Evolutionary conservation across 2,113 vertebrate species (phyloP), one percentile per base, ranked within the genome.

Genomic region (Ia io): DNA sequence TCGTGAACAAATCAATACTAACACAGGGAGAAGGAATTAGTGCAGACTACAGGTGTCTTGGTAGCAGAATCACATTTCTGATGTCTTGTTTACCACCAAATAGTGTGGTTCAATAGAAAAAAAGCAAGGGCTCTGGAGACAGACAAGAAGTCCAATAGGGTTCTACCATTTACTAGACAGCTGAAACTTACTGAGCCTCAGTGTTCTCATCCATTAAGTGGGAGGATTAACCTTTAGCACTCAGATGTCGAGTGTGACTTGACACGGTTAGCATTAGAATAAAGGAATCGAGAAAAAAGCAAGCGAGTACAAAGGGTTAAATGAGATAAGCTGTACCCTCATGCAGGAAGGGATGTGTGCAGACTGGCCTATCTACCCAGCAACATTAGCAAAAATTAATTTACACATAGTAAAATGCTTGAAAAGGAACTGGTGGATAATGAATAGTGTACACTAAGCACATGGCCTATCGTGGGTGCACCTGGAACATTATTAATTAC

Each of bases 401-500:
- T 53, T 44, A 17, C 14, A 71, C 17, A 11, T 0, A 17, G 40
- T 42, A 61, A 84, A 87, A 71, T 44, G 9, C 14, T 5, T 53
- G n/a, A 12, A 4, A 69, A 63, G 93, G 37, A 90, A 49, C 13
- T 25, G 17, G 37, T 42, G 47, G 76, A n/a, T 53, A 37, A 35
- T 2, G 14, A 5, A 10, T 2, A 76, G 20, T 2, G 6, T 17
- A 6, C 0, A 6, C 32, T 83, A 47, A 65, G 30, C 37, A 32
- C 0, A 0, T 6, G 17, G 30, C 7, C 56, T 37, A 20, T 11
- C 53, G 9, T 40, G 9, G 5, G 32, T 25, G 1, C 3, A 25
- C 53, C 63, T 44, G 11, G 42, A 80, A 77, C 18, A 49, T 20
- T 47, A 42, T 56, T 80, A 71, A 92, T 49, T 78, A 83, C 22